phyloP scores from a whole-genome alignment of 2,888 invertebrate genomes.

The Sesia bembeciformis region DNA sequence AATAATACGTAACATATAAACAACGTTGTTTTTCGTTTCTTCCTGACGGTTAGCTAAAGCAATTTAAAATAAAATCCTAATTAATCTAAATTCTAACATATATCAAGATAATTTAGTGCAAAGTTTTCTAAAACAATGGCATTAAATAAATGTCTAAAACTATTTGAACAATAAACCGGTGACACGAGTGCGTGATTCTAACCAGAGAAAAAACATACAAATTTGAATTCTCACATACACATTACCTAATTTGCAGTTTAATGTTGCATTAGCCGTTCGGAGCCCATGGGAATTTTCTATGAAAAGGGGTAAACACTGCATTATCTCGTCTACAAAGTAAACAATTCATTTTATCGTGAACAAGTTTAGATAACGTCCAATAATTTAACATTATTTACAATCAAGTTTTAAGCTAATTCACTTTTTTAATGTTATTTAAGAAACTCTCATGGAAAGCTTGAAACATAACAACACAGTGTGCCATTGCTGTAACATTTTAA shows the following conservation, averaged over 20 bases:
- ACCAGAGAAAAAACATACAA: conserved; percentile 30
- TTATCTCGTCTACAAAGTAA: conserved; percentile 35
- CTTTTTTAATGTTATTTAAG: background rate
- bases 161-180: conserved; percentile 30
- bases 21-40: too few relatives aligned
- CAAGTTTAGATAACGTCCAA: conserved; percentile 24
- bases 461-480: background rate
- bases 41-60: too few relatives aligned
- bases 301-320: conserved; percentile 24
- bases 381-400: background rate
- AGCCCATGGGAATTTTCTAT: conserved; percentile 45
- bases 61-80: too few relatives aligned
- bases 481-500: too few relatives aligned
- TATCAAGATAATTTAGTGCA: conserved; percentile 18
- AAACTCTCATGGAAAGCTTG: background rate
- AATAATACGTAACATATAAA: too few relatives aligned
- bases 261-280: conserved; percentile 44
- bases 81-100: too few relatives aligned
- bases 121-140: conserved; percentile 19
- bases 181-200: conserved; percentile 17
- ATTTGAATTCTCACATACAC: conserved; percentile 58
- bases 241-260: conserved; percentile 64
- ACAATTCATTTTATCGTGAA: conserved; percentile 35
- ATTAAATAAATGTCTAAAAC: conserved; percentile 23
- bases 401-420: background rate